phyloP scores from a whole-genome alignment of 2,113 vertebrate genomes.

The Psophia crepitans region DNA sequence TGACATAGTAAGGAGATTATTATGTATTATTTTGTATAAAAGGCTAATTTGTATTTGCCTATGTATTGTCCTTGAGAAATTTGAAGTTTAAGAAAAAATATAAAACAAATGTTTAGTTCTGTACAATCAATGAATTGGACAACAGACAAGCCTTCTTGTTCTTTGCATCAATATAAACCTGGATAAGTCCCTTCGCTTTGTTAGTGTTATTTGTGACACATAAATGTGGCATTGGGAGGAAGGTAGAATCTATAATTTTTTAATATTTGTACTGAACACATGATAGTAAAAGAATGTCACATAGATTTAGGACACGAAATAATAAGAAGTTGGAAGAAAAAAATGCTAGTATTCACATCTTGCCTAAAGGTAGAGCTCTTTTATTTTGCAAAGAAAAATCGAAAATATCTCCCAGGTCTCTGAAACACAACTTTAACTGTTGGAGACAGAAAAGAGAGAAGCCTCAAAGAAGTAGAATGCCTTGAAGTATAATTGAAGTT shows the following conservation, averaged over 20 bases:
- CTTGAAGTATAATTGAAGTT: slow-evolving; percentile 57
- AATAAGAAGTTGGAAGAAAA: slow-evolving; percentile 7
- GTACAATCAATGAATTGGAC: background rate
- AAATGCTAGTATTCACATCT: background rate
- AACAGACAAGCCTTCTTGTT: background rate
- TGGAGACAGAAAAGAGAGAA: background rate
- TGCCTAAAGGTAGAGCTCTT: background rate
- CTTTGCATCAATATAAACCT: background rate
- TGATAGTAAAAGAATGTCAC: background rate
- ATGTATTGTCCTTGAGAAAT: background rate
- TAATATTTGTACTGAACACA: background rate
- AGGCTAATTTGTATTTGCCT: background rate
- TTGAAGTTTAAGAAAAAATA: background rate
- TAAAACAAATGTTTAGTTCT: background rate
- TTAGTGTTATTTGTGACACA: background rate
- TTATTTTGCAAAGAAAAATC: background rate
- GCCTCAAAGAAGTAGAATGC: slow-evolving; percentile 11
- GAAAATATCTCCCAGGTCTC: slow-evolving; percentile 17
- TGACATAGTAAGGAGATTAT: background rate
- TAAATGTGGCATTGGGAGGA: background rate
- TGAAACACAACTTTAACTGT: background rate
- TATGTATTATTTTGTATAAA: background rate
- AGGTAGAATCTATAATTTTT: background rate
- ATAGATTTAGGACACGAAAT: background rate
- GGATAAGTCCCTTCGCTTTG: background rate